A percentile compares a stretch with the other conserved stretches of the same genome.
phyloP scores from a whole-genome alignment of 2,797 vertebrate species.

The Distichodus sexfasciatus region DNA sequence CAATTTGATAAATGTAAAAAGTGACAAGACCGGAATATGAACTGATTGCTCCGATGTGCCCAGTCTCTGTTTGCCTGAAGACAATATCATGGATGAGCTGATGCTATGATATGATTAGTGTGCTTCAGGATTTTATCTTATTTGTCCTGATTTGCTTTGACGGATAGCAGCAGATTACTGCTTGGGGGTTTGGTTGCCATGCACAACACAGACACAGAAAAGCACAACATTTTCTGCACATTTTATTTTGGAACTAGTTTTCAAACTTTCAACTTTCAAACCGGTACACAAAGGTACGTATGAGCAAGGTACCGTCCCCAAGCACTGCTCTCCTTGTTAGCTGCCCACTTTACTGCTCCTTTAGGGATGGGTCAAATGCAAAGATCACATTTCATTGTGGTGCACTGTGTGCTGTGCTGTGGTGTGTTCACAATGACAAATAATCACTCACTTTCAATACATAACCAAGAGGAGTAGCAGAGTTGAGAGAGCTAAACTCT shows the following conservation, averaged over 20 bases:
- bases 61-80: not conserved
- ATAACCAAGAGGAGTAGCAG: not conserved
- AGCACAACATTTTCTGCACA: not conserved
- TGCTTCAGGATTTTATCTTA: not conserved
- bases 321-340: too few relatives aligned
- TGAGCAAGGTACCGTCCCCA: too few relatives aligned
- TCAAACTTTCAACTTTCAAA: too few relatives aligned
- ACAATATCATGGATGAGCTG: slow-evolving; percentile 1
- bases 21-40: slow-evolving; percentile 24
- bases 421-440: too few relatives aligned
- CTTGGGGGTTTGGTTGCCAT: not conserved
- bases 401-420: too few relatives aligned
- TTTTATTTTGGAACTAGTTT: not conserved
- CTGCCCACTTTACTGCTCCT: too few relatives aligned
- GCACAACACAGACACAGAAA: not conserved
- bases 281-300: too few relatives aligned
- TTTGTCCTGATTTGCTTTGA: not conserved
- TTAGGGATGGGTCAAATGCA: too few relatives aligned
- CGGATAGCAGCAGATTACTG: not conserved
- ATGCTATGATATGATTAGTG: slow-evolving; percentile 5
- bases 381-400: too few relatives aligned
- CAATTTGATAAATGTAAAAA: slow-evolving; percentile 2
- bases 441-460: too few relatives aligned
- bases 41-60: slow-evolving; percentile 18
- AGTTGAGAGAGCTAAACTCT: not conserved